Percentiles rank a stretch among this genome's conserved stretches.
Conservation (phyloP, 2,113 vertebrate genomes). For the Sturnus vulgaris region DNA sequence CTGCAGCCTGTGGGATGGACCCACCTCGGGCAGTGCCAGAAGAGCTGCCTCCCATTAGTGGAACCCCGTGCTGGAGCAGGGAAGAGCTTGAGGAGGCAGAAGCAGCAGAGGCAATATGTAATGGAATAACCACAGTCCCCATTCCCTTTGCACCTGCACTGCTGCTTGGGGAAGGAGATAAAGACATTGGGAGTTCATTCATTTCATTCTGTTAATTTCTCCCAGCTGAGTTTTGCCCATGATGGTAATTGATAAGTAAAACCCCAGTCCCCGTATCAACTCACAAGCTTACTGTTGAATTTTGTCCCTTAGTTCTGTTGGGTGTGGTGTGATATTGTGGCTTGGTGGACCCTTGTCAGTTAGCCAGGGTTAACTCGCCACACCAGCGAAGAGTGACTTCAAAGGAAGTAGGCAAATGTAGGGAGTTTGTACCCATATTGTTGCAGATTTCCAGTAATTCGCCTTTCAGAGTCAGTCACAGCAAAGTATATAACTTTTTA, state of each 20-base stretch:
- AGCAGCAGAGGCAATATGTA: neutral
- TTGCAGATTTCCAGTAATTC: neutral
- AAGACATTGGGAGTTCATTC: neutral
- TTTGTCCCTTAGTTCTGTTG: neutral
- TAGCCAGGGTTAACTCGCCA: neutral
- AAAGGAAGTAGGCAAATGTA: neutral
- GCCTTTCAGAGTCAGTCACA: neutral
- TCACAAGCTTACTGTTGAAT: neutral
- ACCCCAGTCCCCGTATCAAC: neutral
- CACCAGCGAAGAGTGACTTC: neutral
- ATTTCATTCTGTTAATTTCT: neutral
- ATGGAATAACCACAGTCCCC: neutral
- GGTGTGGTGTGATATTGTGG: neutral
- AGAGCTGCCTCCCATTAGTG: neutral
- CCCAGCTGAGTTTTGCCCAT: neutral
- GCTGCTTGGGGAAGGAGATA: neutral
- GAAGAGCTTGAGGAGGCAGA: neutral
- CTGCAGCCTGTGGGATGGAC: neutral
- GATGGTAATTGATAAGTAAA: neutral
- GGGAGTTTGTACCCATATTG: neutral
- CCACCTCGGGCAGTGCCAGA: neutral
- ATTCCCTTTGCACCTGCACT: neutral
- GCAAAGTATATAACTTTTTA: neutral
- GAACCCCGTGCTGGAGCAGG: neutral
- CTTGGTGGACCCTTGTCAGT: neutral